Base-by-base conservation (phyloP, 2,888 invertebrate genomes). In the Drosophila quasianomalipes region DNA sequence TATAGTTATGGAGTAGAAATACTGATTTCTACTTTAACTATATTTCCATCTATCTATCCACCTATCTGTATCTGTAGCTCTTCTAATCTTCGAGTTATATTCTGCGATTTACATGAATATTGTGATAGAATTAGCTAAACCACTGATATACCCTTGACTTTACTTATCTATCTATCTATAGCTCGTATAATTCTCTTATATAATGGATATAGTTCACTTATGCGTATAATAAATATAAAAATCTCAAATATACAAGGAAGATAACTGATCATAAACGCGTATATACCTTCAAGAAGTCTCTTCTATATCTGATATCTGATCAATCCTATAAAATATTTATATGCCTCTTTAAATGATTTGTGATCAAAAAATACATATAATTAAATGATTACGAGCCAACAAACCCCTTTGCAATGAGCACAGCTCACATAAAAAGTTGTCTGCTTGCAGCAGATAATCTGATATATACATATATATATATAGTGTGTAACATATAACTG, bases 381-480 rank as follows among this genome's bases (percentile, higher is more conserved):
- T 31, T 31, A 31, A 31, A 31, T 0, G 9, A 9, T 31, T 0
- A 2, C 3, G 4, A 33, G 33, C 14, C 35, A 14, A 22, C 22
- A 14, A 47, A 12, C 47, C 2, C 16, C 16, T 47, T 47, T 4
- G 3, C 26, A 26, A 7, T 22, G 44, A 22, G 44, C 44, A 10
- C n/a, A 41, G 41, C n/a, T n/a, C 2, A 10, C 12, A 22, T 44
- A 12, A 37, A 53, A 26, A n/a, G 44, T 7, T 41, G 16, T 51
- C 51, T 51, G 26, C 39, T 22, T 22, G 41, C 28, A 26, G 19
- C 14, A 37, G 49, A 70, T 71, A 65, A 78, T 71, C 71, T 55
- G 33, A 30, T 39, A 57, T n/a, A 41, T 44, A 47, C 44, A 59
- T 47, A 26, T 10, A 16, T 26, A 37, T 16, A 12, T 22, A 44